Evolutionary conservation across 1,140 invertebrate species (phyloP).

Genomic region (Trichonephila inaurata): DNA sequence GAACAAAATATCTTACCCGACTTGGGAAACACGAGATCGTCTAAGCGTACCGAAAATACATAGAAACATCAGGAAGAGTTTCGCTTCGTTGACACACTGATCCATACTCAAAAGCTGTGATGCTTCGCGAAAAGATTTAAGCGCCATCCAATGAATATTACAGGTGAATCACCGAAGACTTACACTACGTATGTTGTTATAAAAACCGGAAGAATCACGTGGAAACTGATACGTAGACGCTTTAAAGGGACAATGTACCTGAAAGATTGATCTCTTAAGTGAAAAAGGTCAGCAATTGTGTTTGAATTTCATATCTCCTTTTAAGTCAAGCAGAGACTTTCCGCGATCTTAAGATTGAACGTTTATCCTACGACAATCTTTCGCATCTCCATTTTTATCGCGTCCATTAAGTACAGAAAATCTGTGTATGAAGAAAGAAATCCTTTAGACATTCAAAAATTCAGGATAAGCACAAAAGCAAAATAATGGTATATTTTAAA

Average conservation of each 20-base stretch:
- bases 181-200: background rate
- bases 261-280: background rate
- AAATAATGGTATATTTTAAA: too few relatives aligned
- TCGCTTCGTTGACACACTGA: background rate
- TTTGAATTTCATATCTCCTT: background rate
- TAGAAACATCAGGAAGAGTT: background rate
- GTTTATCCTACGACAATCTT: too few relatives aligned
- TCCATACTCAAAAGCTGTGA: background rate
- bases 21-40: background rate
- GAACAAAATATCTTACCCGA: background rate
- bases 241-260: background rate
- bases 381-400: too few relatives aligned
- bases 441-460: too few relatives aligned
- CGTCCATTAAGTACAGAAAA: too few relatives aligned
- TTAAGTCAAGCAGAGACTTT: conserved; percentile 1
- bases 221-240: background rate
- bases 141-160: background rate
- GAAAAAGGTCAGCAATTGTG: conserved; percentile 4
- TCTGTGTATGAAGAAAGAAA: too few relatives aligned
- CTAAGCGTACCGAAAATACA: background rate
- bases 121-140: background rate
- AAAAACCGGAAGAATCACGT: conserved; percentile 21
- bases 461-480: too few relatives aligned
- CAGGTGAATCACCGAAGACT: background rate
- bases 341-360: background rate